These are phyloP conservation scores for Fissipunctia ypsillon DNA, from an alignment of 2,888 invertebrate genomes.

Conservation along the genomic window DNA sequence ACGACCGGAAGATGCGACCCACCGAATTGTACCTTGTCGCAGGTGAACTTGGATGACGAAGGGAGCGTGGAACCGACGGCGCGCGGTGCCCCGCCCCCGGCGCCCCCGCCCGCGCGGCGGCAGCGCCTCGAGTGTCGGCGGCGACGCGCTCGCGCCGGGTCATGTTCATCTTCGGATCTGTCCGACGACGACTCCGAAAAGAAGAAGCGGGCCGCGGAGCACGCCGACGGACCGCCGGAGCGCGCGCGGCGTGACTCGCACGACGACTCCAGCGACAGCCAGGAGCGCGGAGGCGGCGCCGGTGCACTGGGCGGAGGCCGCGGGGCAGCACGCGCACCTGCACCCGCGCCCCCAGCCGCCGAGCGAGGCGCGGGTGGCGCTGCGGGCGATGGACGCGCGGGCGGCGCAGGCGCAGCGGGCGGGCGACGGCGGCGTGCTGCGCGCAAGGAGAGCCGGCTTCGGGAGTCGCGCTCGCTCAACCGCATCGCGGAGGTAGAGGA, in stretches of 20 bases:
- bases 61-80: conserved; percentile 67
- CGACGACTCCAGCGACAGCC: conserved; percentile 96
- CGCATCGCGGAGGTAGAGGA: conserved; percentile 96
- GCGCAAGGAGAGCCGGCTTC: conserved; percentile 89
- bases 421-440: conserved; percentile 83
- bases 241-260: conserved; percentile 94
- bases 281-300: conserved; percentile 93
- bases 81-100: conserved; percentile 76
- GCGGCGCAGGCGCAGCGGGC: conserved; percentile 63
- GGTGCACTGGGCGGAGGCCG: conserved; percentile 78
- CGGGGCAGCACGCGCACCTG: conserved; percentile 64
- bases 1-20: conserved; percentile 36
- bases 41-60: conserved; percentile 82
- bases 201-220: conserved; percentile 94
- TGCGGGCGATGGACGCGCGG: conserved; percentile 71
- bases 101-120: conserved; percentile 81
- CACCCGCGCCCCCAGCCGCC: conserved; percentile 71
- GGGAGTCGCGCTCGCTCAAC: conserved; percentile 96
- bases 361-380: conserved; percentile 72
- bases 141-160: conserved; percentile 91
- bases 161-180: conserved; percentile 98
- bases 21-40: conserved; percentile 47
- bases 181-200: conserved; percentile 97
- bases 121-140: conserved; percentile 83
- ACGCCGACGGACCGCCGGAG: conserved; percentile 90